Evolutionary conservation across 2,888 invertebrate genomes (phyloP), one percentile per base, ranked within the genome.

Genomic region (Himalopsyche anomala): DNA sequence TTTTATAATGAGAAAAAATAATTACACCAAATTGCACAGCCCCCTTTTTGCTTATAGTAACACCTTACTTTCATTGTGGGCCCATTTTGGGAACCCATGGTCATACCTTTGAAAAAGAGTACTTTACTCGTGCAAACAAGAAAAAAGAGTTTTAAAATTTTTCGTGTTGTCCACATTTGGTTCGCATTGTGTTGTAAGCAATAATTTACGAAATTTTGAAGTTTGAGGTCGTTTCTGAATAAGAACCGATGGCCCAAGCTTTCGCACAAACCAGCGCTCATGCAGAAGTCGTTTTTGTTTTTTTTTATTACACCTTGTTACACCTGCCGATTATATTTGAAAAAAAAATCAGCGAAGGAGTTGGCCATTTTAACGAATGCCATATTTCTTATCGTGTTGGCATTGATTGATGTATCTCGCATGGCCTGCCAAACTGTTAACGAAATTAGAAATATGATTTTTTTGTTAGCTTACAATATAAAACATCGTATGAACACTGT

Each of bases 291-390:
- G 9, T n/a, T n/a, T n/a, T 62, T 62, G 62, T 62, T 19, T 62
- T 62, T 62, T 62, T 62, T 62, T 62, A 19, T 62, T 62, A 62
- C 62, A 62, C 62, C 62, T 62, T 62, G 62, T 62, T 62, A 62
- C 62, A 62, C 62, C 62, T 62, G 62, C 62, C 28, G 62, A 62
- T 62, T n/a, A 62, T 62, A 19, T 19, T 62, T 19, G 5, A 5
- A 45, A 15, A 62, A 62, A 62, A 62, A 62, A 19, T 62, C 19
- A 9, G 62, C 62, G 62, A 62, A 19, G 62, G 62, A 62, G 62
- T 62, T 62, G 4, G 62, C 62, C 15, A 11, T 5, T 19, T 62
- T 62, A 62, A 62, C 62, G 62, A 28, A 62, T 28, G 62, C 19
- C 6, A 62, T 62, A 62, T 62, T 62, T 62, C n/a, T 62, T 62